Conservation (phyloP, 2,888 invertebrate genomes). For the Pollenia griseotomentosa region DNA sequence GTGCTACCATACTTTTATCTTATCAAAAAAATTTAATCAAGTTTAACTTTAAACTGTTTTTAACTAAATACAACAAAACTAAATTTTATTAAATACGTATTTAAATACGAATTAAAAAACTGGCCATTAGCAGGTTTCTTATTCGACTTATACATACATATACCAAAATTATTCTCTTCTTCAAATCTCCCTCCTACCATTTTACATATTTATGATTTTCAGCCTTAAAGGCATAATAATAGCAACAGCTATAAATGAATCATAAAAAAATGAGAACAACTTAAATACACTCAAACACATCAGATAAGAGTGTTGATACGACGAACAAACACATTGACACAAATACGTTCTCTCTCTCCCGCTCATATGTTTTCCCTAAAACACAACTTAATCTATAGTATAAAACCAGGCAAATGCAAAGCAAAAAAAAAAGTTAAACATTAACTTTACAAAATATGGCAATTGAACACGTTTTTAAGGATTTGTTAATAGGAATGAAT, state of each 20-base stretch:
- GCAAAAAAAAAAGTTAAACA: slow-evolving; percentile 52
- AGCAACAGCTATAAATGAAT: slow-evolving; percentile 60
- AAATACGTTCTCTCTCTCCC: background rate
- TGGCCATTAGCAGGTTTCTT: background rate
- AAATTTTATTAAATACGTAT: no score
- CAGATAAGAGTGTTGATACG: slow-evolving; percentile 16
- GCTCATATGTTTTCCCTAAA: no score
- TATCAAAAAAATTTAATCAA: no score
- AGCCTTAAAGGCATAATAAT: slow-evolving; percentile 48
- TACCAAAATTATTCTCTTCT: background rate
- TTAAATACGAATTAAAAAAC: no score
- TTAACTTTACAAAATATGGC: slow-evolving; percentile 64
- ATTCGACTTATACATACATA: background rate
- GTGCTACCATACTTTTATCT: no score
- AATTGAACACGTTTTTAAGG: slow-evolving; percentile 69
- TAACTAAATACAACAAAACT: no score
- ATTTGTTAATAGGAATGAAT: slow-evolving; percentile 56
- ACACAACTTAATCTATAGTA: slow-evolving; percentile 4
- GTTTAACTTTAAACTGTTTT: no score
- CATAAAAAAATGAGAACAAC: slow-evolving; percentile 4
- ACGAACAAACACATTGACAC: slow-evolving; percentile 14
- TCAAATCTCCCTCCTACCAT: background rate
- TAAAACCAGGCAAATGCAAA: background rate
- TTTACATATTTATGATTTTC: slow-evolving; percentile 12
- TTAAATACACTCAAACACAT: slow-evolving; percentile 36